A percentile compares a stretch with the other conserved stretches of the same genome.
Evolutionary conservation across 2,113 vertebrate species (phyloP).

Genomic region (Mugil cephalus): DNA sequence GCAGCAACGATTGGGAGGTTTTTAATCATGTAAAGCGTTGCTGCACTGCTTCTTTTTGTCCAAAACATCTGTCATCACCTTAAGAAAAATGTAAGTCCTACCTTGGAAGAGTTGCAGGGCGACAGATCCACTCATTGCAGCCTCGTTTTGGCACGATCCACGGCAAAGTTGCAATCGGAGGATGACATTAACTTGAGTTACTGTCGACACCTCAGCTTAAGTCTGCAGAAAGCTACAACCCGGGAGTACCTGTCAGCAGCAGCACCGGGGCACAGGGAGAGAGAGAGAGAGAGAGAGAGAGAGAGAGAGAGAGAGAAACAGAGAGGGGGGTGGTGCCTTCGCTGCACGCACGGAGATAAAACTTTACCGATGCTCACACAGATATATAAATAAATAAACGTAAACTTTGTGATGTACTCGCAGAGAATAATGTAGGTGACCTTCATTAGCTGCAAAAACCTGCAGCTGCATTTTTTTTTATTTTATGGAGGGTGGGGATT

Average conservation of each 20-base stretch:
- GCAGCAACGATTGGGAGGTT: not conserved
- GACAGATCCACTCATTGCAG: not conserved
- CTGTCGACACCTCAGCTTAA: constrained; percentile 38
- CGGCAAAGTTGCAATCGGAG: constrained; percentile 1
- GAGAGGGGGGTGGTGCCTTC: constrained; percentile 1
- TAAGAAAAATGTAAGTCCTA: constrained; percentile 22
- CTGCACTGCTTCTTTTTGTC: no score
- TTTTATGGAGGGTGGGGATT: not conserved
- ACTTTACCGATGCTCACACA: not conserved
- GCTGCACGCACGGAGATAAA: not conserved
- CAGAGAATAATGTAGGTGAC: constrained; percentile 3
- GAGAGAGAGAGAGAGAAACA: not conserved
- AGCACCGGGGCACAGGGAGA: not conserved
- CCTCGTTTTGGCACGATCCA: not conserved
- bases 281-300: not conserved
- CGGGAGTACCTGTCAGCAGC: constrained; percentile 40
- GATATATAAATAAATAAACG: not conserved
- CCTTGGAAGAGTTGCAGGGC: constrained; percentile 33
- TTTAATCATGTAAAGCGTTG: no score
- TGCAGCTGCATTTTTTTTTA: not conserved
- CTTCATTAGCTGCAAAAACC: constrained; percentile 1
- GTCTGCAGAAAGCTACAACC: constrained; percentile 9
- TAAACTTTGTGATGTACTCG: constrained; percentile 6
- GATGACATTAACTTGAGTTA: not conserved
- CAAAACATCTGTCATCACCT: no score